phyloP scores from a whole-genome alignment of 2,888 invertebrate genomes.

The Pseudococcus longispinus region DNA sequence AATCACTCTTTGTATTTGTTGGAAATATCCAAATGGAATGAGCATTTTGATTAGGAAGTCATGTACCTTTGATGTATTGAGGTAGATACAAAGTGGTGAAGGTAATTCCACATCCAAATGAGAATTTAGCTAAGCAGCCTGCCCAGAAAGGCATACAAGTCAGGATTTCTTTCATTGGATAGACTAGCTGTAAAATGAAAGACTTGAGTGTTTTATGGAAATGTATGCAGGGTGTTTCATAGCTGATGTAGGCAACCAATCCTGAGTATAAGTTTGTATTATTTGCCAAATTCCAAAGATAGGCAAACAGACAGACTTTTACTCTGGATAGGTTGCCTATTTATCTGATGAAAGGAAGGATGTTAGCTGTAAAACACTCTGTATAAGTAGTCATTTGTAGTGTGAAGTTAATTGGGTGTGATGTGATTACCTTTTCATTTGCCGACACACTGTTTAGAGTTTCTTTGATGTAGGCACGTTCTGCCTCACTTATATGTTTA shows the following conservation, averaged over 20 bases:
- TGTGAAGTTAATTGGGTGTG: too few relatives aligned
- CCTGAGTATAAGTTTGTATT: too few relatives aligned
- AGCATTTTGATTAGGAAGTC: background rate
- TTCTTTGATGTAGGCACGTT: background rate
- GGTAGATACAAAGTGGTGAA: background rate
- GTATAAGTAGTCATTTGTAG: too few relatives aligned
- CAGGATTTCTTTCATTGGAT: slow-evolving; percentile 79
- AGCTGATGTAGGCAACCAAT: too few relatives aligned
- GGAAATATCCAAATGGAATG: background rate
- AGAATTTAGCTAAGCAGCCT: slow-evolving; percentile 14
- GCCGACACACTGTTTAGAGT: background rate
- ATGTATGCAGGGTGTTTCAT: background rate
- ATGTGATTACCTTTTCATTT: slow-evolving; percentile 25
- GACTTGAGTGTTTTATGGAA: background rate
- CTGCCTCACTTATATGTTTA: slow-evolving; percentile 5
- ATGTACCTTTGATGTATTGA: slow-evolving; percentile 16
- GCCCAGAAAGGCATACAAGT: slow-evolving; percentile 83
- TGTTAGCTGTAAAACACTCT: too few relatives aligned
- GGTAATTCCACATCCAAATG: slow-evolving; percentile 8
- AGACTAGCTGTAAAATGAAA: background rate
- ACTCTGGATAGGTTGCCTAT: too few relatives aligned
- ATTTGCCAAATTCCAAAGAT: too few relatives aligned
- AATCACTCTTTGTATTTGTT: background rate
- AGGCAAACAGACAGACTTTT: too few relatives aligned
- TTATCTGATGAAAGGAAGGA: too few relatives aligned